Evolutionary conservation across 2,888 invertebrate genomes (phyloP).

Genomic region (Eretmocerus hayati): DNA sequence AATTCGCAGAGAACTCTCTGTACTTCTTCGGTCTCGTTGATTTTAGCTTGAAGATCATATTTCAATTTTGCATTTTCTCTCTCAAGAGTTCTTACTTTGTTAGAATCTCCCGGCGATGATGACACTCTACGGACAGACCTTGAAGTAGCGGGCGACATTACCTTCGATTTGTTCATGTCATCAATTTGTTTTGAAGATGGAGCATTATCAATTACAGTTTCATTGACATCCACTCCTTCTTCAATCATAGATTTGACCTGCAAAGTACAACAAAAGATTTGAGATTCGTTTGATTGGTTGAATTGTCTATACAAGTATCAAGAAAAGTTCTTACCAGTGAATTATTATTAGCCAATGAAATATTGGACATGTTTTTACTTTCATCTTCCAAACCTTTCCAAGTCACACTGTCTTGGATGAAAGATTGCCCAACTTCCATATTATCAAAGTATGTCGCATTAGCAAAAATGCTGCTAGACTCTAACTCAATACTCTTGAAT

Average conservation of each 20-base stretch:
- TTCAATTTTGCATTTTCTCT: conserved; percentile 32
- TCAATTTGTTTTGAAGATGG: too few relatives aligned
- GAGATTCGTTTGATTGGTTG: too few relatives aligned
- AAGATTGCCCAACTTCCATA: conserved; percentile 23
- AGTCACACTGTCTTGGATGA: conserved; percentile 8
- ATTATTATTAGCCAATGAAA: conserved; percentile 3
- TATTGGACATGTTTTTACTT: conserved; percentile 10
- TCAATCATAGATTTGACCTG: too few relatives aligned
- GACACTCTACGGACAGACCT: too few relatives aligned
- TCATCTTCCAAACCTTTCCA: conserved; percentile 5
- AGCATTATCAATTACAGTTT: not conserved
- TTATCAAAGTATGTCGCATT: conserved; percentile 33
- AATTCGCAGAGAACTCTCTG: conserved; percentile 32
- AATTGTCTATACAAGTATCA: not conserved
- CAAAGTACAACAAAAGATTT: too few relatives aligned
- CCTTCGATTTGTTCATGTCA: too few relatives aligned
- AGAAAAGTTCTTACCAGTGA: conserved; percentile 11
- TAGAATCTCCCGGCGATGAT: conserved; percentile 19
- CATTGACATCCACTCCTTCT: too few relatives aligned
- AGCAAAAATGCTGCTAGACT: conserved; percentile 33
- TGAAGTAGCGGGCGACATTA: too few relatives aligned
- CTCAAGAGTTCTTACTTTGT: conserved; percentile 25
- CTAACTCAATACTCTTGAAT: too few relatives aligned
- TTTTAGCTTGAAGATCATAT: conserved; percentile 29
- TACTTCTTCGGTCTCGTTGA: conserved; percentile 34